These are phyloP conservation scores for Gymnothorax reevesii DNA, from an alignment of 2,797 vertebrate species.

Conservation along the genomic window DNA sequence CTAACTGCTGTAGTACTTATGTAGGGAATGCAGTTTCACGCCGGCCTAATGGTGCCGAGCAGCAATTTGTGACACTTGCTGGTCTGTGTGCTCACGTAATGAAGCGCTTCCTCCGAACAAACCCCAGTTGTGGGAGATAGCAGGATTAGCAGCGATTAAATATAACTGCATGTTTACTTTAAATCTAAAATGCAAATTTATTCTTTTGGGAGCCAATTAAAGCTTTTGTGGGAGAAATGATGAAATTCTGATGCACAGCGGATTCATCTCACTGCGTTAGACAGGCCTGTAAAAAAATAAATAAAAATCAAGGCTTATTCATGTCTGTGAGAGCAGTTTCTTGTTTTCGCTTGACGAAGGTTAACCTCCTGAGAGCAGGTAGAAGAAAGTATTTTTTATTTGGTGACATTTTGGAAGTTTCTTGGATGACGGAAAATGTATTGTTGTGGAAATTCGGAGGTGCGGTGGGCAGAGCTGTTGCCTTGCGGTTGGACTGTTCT, in stretches of 20 bases:
- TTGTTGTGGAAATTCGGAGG: not conserved
- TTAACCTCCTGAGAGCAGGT: not conserved
- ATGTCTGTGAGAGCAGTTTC: not conserved
- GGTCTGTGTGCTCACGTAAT: not conserved
- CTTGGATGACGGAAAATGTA: not conserved
- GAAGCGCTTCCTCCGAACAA: not conserved
- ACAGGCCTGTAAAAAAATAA: not conserved
- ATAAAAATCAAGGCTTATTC: not conserved
- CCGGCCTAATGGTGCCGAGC: not conserved
- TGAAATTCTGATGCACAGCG: not conserved
- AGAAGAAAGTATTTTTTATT: not conserved
- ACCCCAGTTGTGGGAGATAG: not conserved
- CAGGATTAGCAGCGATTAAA: not conserved
- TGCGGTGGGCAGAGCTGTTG: too few relatives aligned
- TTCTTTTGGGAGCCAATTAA: conserved; percentile 3
- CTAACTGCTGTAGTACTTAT: not conserved
- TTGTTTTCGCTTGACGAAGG: not conserved
- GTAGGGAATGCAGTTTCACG: not conserved
- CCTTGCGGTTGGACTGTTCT: too few relatives aligned
- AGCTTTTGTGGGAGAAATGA: not conserved
- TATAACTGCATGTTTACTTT: not conserved
- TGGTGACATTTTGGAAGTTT: not conserved
- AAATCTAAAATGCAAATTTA: not conserved
- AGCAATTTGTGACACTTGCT: too few relatives aligned
- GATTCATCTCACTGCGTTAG: not conserved